Evolutionary conservation across 2,888 invertebrate genomes (phyloP), one percentile per base, ranked within the genome.

Genomic region (Panzeria rudis): DNA sequence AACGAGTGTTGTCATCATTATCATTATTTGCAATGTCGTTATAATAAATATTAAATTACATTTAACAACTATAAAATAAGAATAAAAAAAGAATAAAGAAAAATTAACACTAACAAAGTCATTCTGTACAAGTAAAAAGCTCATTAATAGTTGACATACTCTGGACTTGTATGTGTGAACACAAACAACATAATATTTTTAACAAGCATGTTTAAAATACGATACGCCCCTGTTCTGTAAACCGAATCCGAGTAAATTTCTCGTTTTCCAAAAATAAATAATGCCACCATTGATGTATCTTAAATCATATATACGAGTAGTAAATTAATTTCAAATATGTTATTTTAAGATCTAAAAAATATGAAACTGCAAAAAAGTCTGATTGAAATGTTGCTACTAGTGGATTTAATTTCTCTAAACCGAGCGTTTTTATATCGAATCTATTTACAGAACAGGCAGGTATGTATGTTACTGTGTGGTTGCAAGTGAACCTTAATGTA

Each of bases 51-150:
- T 52, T 47, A 79, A 54, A 69, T 35, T 35, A 32, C 35, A 41
- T 61, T 35, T 6, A 61, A 76, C 44, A 71, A 66, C 50, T 59
- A 54, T 35, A 68, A 77, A 50, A 41, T 20, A 76, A 69, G 20
- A 69, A 25, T 17, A 56, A 25, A 11, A 73, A 25, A 62, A 32
- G n/a, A 7, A 47, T 13, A 38, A 25, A 17, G 25, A 41, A 61
- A 47, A 23, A 52, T 32, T 41, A 78, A 38, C 52, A 52, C 61
- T 62, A 71, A 52, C 38, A 69, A 61, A 61, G 32, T 44, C 15
- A 41, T 38, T n/a, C 29, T 20, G 20, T 61, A 5, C 11, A 41
- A 15, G 38, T 61, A 61, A 25, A 7, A 17, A 56, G 23, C 56
- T 47, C 54, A 54, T 44, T 56, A 66, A 59, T 59, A 66, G 9